Evolutionary conservation across 2,888 invertebrate species (phyloP).

Genomic region (Temnothorax ravouxi): DNA sequence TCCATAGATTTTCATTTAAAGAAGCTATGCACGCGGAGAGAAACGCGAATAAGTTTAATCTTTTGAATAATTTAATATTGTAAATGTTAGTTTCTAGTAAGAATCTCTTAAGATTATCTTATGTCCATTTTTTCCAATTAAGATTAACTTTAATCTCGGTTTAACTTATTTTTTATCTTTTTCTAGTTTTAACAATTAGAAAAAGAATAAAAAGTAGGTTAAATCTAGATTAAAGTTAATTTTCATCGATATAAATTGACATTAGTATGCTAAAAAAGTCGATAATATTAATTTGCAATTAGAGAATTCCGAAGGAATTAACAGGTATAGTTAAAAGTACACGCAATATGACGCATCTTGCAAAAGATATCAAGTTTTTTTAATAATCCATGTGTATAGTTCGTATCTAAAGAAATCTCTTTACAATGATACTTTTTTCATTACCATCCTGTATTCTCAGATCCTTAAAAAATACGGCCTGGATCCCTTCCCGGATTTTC

Average conservation of each 20-base stretch:
- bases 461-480: slow-evolving; percentile 12
- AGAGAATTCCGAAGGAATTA: neutral
- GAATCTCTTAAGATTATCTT: neutral
- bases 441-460: neutral
- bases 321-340: neutral
- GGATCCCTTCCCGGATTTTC: neutral
- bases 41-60: neutral
- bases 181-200: neutral
- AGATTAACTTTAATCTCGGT: too few relatives aligned
- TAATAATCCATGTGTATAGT: neutral
- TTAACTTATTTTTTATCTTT: too few relatives aligned
- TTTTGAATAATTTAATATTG: neutral
- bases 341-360: neutral
- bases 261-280: neutral
- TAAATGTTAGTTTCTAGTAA: neutral
- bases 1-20: neutral
- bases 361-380: neutral
- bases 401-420: neutral
- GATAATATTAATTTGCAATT: neutral
- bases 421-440: neutral
- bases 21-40: neutral
- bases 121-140: too few relatives aligned
- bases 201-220: neutral
- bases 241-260: neutral
- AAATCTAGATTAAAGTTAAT: neutral